Conservation (phyloP, 2,888 invertebrate genomes). For the Pristionchus japonicus region DNA sequence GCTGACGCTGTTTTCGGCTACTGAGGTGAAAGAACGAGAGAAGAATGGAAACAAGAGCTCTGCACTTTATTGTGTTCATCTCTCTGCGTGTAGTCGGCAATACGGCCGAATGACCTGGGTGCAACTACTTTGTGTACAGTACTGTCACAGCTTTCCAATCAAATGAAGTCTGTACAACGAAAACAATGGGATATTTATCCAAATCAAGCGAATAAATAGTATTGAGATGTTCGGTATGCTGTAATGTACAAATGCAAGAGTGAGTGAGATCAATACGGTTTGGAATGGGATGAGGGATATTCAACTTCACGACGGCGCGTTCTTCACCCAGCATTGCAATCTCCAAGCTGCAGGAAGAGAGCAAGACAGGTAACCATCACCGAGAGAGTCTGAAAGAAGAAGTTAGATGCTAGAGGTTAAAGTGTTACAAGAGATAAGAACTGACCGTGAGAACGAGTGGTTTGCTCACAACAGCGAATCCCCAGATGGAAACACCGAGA, state of each 20-base stretch:
- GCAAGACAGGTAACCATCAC: conserved; percentile 45
- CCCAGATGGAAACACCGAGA: conserved; percentile 47
- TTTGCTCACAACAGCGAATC: conserved; percentile 43
- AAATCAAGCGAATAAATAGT: background rate
- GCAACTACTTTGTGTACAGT: background rate
- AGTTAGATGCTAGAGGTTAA: background rate
- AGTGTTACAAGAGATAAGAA: background rate
- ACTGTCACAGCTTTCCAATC: background rate
- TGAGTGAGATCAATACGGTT: background rate
- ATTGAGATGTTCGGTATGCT: background rate
- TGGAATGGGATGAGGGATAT: too few species aligned
- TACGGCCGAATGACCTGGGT: background rate
- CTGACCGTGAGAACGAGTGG: conserved; percentile 40
- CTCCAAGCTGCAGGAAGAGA: conserved; percentile 34
- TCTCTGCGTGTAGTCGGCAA: background rate
- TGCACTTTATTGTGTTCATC: background rate
- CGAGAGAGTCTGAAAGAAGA: conserved; percentile 13
- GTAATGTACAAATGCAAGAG: too few species aligned
- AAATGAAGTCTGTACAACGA: background rate
- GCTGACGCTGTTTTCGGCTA: background rate
- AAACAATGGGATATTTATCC: background rate
- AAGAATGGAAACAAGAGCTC: background rate
- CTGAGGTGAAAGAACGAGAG: background rate
- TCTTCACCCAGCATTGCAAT: background rate
- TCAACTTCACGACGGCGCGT: too few species aligned